phyloP scores from a whole-genome alignment of 2,888 invertebrate genomes.

The Lasioglossum zephyrum region DNA sequence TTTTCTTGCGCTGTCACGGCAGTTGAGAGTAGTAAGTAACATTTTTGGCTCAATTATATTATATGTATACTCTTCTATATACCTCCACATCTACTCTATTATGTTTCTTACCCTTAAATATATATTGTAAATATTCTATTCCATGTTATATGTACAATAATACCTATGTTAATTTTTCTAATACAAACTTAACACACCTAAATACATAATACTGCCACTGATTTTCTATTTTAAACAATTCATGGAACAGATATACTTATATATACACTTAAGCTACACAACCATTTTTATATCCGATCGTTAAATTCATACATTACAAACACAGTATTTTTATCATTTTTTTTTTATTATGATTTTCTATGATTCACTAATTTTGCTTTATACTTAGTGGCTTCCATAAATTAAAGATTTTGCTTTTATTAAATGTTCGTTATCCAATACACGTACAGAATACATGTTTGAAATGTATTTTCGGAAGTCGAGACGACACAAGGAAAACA shows the following conservation, averaged over 20 bases:
- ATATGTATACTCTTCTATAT: neutral
- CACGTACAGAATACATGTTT: constrained; percentile 65
- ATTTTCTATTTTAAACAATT: constrained; percentile 1
- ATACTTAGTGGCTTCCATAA: constrained; percentile 45
- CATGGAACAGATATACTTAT: neutral
- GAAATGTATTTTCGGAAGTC: neutral
- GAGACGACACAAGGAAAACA: neutral
- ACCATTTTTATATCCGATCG: constrained; percentile 21
- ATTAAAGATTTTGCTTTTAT: constrained; percentile 58
- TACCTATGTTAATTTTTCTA: constrained; percentile 21
- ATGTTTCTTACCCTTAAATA: neutral
- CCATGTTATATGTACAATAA: constrained; percentile 2
- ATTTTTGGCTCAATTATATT: constrained; percentile 43
- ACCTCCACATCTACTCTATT: neutral
- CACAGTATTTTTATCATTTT: constrained; percentile 38
- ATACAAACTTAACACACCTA: constrained; percentile 4
- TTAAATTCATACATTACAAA: constrained; percentile 36
- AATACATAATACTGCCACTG: constrained; percentile 23
- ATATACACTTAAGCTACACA: neutral
- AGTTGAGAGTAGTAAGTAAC: constrained; percentile 83
- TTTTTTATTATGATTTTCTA: neutral
- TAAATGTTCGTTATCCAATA: constrained; percentile 81
- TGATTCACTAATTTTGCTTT: constrained; percentile 45
- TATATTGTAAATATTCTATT: constrained; percentile 26
- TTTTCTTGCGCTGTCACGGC: constrained; percentile 78